Base-by-base conservation (phyloP, 1,140 invertebrate species). In the Polypedilum pembai region DNA sequence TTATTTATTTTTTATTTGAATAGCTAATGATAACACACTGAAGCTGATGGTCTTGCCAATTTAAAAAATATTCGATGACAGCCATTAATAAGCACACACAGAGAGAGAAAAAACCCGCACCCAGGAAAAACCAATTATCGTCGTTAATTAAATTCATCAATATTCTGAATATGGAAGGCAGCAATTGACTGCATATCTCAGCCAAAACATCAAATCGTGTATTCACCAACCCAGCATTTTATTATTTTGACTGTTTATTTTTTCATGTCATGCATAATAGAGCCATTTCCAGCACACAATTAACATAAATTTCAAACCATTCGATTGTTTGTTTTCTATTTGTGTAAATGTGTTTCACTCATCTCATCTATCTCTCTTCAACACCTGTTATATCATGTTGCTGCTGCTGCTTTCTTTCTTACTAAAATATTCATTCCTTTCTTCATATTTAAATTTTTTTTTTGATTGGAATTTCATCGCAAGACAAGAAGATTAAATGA, bases 221-320 rank as follows among this genome's bases (percentile, higher is more conserved):
- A 18, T 56, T 56, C 12, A 56, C 45, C 45, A 56, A n/a, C 45
- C 45, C 45, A n/a, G 45, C 12, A n/a, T 12, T 56, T 56, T 56
- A 56, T 45, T 45, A 12, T 45, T 12, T 33, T 33, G 24, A 33
- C 24, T 33, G 24, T 33, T 33, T 33, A 33, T 33, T 33, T 33
- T 33, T 33, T 33, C 24, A 33, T 33, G 45, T 12, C 45, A 56
- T 56, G 45, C 12, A 56, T 18, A 69, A 69, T 69, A 21, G 20
- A 69, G 65, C 17, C 65, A 69, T 69, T 69, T 69, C 20, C 65
- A 69, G 10, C 65, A 69, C 65, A 69, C 65, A 69, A 69, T 69
- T 69, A 69, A 69, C 65, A 69, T 69, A 69, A 69, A 69, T 69
- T 69, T 69, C 17, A 18, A 69, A 69, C 65, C 20, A 69, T 20